A percentile compares a stretch with the other conserved stretches of the same genome.
Evolutionary conservation across 1,140 invertebrate species (phyloP).

Genomic region (Brachionus calyciflorus): DNA sequence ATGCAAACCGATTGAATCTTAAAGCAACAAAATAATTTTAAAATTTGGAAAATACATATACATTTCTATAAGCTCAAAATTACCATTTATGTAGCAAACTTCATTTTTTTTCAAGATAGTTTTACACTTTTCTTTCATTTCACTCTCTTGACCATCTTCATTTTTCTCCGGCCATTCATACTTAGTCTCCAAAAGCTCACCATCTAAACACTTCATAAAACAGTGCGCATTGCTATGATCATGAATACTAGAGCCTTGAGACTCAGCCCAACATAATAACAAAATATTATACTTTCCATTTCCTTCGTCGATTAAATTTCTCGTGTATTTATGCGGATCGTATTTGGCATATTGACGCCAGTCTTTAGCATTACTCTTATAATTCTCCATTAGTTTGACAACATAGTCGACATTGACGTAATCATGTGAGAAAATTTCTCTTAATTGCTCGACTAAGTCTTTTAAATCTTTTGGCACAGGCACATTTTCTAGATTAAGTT

Average conservation of each 20-base stretch:
- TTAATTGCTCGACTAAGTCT: conserved; percentile 71
- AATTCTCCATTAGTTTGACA: conserved; percentile 74
- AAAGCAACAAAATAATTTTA: not conserved
- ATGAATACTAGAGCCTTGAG: conserved; percentile 88
- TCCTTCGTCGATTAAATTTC: conserved; percentile 86
- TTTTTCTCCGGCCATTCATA: conserved; percentile 70
- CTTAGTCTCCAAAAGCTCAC: conserved; percentile 66
- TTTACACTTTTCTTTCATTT: conserved; percentile 66
- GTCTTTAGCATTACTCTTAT: conserved; percentile 80
- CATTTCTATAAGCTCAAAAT: conserved; percentile 51
- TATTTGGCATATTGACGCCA: conserved; percentile 94
- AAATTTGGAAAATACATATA: not conserved
- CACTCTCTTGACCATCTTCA: conserved; percentile 50
- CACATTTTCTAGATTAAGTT: conserved; percentile 9
- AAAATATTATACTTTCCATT: conserved; percentile 98
- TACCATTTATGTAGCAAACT: conserved; percentile 94
- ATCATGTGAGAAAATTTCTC: conserved; percentile 72
- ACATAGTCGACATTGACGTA: conserved; percentile 83
- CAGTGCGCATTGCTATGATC: conserved; percentile 94
- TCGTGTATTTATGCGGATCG: conserved; percentile 86
- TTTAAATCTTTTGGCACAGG: conserved; percentile 62
- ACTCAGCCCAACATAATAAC: conserved; percentile 92
- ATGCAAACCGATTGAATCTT: conserved; percentile 74
- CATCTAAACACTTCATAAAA: conserved; percentile 77
- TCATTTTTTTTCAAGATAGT: conserved; percentile 70